Conservation (phyloP, 2,888 invertebrate genomes). For the Steinernema scapterisci region DNA sequence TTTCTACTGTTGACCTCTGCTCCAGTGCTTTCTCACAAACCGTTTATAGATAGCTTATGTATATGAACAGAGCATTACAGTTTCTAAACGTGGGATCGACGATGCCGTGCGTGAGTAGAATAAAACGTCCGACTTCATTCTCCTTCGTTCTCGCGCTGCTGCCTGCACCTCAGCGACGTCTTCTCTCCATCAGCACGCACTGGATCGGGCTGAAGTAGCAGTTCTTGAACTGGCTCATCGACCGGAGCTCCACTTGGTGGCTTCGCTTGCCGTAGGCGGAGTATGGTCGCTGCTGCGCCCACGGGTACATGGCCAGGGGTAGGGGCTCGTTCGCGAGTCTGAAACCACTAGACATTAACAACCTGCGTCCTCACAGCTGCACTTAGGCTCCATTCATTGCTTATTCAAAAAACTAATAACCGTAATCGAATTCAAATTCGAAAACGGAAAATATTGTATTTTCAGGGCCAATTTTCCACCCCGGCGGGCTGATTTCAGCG, state of each 20-base stretch:
- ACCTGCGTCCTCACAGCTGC: too few relatives aligned
- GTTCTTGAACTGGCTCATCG: conserved; percentile 60
- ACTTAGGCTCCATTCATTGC: too few relatives aligned
- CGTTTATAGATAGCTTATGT: conserved; percentile 18
- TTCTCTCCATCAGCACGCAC: conserved; percentile 58
- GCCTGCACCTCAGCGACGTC: conserved; percentile 43
- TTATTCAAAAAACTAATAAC: too few relatives aligned
- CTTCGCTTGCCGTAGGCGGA: conserved; percentile 15
- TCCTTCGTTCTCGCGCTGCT: background rate
- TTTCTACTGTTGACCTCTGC: conserved; percentile 58
- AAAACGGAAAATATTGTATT: too few relatives aligned
- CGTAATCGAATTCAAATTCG: too few relatives aligned
- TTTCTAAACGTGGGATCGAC: conserved; percentile 7
- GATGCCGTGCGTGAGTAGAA: background rate
- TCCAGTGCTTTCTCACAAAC: background rate
- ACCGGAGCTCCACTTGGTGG: conserved; percentile 52
- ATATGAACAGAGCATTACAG: background rate
- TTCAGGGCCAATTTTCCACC: too few relatives aligned
- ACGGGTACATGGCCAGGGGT: background rate
- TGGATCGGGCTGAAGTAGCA: conserved; percentile 62
- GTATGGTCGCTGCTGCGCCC: conserved; percentile 15
- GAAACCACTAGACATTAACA: too few relatives aligned
- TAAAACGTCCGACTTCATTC: background rate
- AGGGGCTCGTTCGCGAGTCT: background rate
- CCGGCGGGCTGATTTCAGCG: too few relatives aligned